These are phyloP conservation scores for Sclerodermus sp. DNA, from an alignment of 2,888 invertebrate genomes.

Conservation along the genomic window DNA sequence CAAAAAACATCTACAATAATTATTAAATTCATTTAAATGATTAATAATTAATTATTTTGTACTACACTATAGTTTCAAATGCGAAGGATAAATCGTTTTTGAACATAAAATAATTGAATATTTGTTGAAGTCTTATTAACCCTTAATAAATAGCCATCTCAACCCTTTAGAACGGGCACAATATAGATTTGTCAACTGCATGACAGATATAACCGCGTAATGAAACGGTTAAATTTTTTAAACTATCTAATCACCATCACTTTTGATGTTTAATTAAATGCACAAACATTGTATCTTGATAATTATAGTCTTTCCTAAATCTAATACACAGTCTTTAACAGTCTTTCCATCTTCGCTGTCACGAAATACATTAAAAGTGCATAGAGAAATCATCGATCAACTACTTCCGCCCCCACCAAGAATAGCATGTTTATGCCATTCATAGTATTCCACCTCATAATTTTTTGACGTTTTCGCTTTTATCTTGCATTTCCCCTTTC, in stretches of 20 bases:
- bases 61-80: not conserved
- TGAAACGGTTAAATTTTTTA: not conserved
- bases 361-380: slow-evolving; percentile 1
- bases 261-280: not conserved
- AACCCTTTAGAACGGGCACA: not conserved
- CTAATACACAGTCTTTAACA: not conserved
- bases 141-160: not conserved
- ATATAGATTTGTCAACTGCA: not conserved
- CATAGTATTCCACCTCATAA: no score
- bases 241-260: not conserved
- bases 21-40: not conserved
- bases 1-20: not conserved
- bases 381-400: slow-evolving; percentile 10
- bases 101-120: not conserved
- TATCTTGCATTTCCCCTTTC: no score
- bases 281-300: not conserved
- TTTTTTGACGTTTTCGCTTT: no score
- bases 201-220: not conserved
- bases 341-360: slow-evolving; percentile 1
- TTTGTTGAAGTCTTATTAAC: not conserved
- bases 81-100: not conserved
- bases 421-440: no score
- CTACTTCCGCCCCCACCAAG: slow-evolving; percentile 26
- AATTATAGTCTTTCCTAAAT: not conserved
- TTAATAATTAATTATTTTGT: not conserved